Percentiles rank a stretch among this genome's conserved stretches.
Evolutionary conservation across 2,113 vertebrate genomes (phyloP).

Genomic region (Bujurquina vittata): DNA sequence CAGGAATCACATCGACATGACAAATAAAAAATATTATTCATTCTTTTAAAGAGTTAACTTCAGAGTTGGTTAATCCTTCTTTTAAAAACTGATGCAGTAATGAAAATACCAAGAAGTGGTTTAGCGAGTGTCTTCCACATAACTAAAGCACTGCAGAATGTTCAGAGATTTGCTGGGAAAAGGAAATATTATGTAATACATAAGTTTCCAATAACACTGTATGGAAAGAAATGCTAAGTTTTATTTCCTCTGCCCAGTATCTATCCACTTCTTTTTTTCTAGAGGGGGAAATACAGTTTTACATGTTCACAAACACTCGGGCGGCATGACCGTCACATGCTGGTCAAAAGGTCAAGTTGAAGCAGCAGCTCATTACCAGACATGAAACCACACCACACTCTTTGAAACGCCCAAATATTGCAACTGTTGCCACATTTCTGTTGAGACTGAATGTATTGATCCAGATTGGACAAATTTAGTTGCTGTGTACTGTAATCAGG

Average conservation of each 20-base stretch:
- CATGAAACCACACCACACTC: background rate
- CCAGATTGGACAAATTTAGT: background rate
- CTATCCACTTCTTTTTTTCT: background rate
- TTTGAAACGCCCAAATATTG: conserved; percentile 14
- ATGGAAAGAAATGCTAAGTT: background rate
- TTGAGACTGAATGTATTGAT: conserved; percentile 1
- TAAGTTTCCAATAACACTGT: background rate
- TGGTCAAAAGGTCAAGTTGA: conserved; percentile 35
- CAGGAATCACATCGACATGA: background rate
- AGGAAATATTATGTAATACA: background rate
- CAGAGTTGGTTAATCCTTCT: no score
- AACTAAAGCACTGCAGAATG: no score
- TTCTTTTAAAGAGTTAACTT: background rate
- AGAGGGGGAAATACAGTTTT: background rate
- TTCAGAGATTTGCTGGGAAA: background rate
- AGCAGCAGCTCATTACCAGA: conserved; percentile 3
- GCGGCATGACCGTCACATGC: conserved; percentile 26
- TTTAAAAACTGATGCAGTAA: background rate
- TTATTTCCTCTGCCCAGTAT: background rate
- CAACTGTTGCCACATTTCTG: conserved; percentile 2
- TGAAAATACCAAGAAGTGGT: rapidly evolving
- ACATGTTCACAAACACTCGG: background rate
- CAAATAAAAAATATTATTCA: background rate
- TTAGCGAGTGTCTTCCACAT: background rate
- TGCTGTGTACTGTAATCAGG: background rate